Conservation (phyloP, 2,888 invertebrate genomes). For the Xanthostigma xanthostigma region DNA sequence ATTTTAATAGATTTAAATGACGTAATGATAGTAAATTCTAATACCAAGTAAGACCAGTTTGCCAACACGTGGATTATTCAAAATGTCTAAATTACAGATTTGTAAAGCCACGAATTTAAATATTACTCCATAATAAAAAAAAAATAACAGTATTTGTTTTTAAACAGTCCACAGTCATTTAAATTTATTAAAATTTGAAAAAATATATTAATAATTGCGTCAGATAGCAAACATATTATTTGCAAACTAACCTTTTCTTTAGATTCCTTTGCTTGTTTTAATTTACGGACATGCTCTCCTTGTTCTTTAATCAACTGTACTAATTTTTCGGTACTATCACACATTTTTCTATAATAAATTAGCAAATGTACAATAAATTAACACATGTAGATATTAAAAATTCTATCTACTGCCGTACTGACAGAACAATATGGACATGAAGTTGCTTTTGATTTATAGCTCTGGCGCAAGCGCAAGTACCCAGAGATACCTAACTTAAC, state of each 20-base stretch:
- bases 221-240: neutral
- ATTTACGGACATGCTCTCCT: slow-evolving; percentile 66
- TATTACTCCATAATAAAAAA: slow-evolving; percentile 6
- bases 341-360: slow-evolving; percentile 19
- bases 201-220: neutral
- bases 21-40: too few relatives aligned
- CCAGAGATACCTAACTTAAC: too few relatives aligned
- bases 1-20: neutral
- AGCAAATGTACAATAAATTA: neutral
- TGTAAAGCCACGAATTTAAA: too few relatives aligned
- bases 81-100: too few relatives aligned
- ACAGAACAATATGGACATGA: too few relatives aligned
- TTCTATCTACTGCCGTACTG: too few relatives aligned
- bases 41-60: neutral
- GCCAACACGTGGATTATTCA: too few relatives aligned
- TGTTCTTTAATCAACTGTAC: slow-evolving; percentile 51
- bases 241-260: slow-evolving; percentile 47
- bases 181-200: neutral
- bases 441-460: too few relatives aligned
- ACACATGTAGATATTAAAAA: too few relatives aligned
- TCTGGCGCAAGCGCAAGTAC: too few relatives aligned
- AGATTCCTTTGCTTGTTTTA: slow-evolving; percentile 66
- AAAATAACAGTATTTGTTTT: slow-evolving; percentile 2
- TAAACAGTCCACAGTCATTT: neutral
- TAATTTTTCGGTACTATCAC: slow-evolving; percentile 35